Conservation (phyloP, 1,140 invertebrate genomes). For the Halictus rubicundus region DNA sequence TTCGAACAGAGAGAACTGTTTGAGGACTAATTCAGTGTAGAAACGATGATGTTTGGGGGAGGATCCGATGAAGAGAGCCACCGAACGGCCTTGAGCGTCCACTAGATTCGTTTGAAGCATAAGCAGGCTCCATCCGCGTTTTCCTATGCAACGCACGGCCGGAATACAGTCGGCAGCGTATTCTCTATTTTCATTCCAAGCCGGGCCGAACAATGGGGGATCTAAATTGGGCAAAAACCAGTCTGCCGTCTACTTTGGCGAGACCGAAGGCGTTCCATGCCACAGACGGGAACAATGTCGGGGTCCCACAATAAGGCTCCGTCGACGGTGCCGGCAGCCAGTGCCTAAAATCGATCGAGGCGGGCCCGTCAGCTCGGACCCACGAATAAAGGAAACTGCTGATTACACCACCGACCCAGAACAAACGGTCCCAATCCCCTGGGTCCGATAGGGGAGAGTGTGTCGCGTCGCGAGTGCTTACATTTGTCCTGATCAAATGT, state of each 20-base stretch:
- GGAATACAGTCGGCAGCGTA: conserved; percentile 2
- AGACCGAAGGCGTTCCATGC: conserved; percentile 55
- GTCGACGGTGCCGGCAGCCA: conserved; percentile 1
- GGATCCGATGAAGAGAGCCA: not conserved
- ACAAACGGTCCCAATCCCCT: conserved; percentile 42
- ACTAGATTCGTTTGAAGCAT: not conserved
- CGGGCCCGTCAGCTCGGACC: not conserved
- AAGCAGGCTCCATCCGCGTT: conserved; percentile 4
- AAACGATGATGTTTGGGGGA: not conserved
- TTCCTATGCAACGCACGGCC: conserved; percentile 42
- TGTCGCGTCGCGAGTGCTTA: too few relatives aligned
- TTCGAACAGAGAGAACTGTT: too few relatives aligned
- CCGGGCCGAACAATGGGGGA: conserved; percentile 64
- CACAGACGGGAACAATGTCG: conserved; percentile 37
- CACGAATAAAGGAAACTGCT: conserved; percentile 42
- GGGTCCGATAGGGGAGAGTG: not conserved
- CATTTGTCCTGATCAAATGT: too few relatives aligned
- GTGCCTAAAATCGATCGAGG: conserved; percentile 35
- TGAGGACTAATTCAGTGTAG: too few relatives aligned
- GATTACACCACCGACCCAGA: conserved; percentile 40
- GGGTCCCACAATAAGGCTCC: conserved; percentile 25
- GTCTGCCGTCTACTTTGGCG: conserved; percentile 67
- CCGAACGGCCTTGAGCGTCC: not conserved
- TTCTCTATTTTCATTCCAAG: conserved; percentile 68
- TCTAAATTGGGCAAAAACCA: conserved; percentile 72